Conservation (phyloP, 2,113 vertebrate species). For the Crotophaga sulcirostris region DNA sequence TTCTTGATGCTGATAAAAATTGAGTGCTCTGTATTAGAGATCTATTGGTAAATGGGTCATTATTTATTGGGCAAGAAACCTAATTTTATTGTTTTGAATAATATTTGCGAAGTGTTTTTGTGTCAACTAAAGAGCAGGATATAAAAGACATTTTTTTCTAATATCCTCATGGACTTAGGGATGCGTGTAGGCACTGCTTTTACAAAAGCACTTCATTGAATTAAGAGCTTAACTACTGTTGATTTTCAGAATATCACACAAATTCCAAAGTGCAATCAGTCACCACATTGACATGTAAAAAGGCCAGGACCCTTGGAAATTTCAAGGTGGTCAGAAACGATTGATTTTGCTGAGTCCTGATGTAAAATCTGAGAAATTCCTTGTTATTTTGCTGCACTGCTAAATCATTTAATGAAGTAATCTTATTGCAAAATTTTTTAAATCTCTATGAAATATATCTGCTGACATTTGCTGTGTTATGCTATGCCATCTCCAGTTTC, state of each 20-base stretch:
- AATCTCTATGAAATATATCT: neutral
- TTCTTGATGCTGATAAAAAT: neutral
- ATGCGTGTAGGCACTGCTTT: neutral
- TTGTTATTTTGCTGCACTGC: neutral
- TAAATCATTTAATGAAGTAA: neutral
- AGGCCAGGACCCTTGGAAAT: neutral
- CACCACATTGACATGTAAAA: neutral
- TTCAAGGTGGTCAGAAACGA: neutral
- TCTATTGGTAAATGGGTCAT: neutral
- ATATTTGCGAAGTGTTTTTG: accelerated
- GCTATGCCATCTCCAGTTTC: neutral
- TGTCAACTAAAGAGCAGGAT: neutral
- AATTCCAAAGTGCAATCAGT: neutral
- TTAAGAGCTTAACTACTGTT: neutral
- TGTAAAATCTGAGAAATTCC: neutral
- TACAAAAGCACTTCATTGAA: neutral
- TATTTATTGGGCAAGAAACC: neutral
- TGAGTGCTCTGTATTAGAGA: neutral
- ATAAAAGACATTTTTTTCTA: neutral
- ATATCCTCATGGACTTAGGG: neutral
- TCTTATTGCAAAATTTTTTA: neutral
- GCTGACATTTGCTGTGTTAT: neutral
- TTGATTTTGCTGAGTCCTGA: neutral
- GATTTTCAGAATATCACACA: neutral
- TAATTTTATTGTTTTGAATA: neutral